Conservation (phyloP, 2,113 vertebrate genomes). For the Cinclus cinclus region DNA sequence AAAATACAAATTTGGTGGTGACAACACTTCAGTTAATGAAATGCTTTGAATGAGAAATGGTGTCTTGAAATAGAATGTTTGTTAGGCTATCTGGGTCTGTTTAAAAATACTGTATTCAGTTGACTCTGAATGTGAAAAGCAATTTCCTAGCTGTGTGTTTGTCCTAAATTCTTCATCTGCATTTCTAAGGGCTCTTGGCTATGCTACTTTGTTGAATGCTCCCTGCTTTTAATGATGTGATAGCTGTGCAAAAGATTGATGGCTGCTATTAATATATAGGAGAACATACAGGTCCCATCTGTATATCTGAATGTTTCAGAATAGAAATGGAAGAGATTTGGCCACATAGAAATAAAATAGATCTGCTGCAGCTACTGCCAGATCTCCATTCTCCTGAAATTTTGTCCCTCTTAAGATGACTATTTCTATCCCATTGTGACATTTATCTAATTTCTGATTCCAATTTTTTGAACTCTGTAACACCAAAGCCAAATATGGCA, state of each 20-base stretch:
- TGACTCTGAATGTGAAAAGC: neutral
- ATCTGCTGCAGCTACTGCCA: neutral
- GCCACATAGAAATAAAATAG: neutral
- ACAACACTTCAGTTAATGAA: neutral
- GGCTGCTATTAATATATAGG: neutral
- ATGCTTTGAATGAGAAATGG: neutral
- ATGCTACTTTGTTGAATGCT: neutral
- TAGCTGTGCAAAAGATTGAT: neutral
- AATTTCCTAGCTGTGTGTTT: neutral
- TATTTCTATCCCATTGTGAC: neutral
- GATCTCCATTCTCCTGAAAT: neutral
- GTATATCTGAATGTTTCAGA: neutral
- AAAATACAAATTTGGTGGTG: neutral
- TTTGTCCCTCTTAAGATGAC: neutral
- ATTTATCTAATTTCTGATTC: neutral
- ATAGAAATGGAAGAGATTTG: neutral
- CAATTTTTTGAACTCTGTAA: neutral
- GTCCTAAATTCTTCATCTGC: neutral
- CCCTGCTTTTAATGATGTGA: neutral
- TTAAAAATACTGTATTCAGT: conserved; percentile 1
- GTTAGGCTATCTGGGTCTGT: neutral
- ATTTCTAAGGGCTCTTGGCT: neutral
- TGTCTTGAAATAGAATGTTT: neutral
- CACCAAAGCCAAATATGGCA: neutral
- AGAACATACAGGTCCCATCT: neutral